Percentiles rank a stretch among this genome's conserved stretches.
Evolutionary conservation across 2,113 vertebrate genomes (phyloP).

Genomic region (Tamias sibiricus): DNA sequence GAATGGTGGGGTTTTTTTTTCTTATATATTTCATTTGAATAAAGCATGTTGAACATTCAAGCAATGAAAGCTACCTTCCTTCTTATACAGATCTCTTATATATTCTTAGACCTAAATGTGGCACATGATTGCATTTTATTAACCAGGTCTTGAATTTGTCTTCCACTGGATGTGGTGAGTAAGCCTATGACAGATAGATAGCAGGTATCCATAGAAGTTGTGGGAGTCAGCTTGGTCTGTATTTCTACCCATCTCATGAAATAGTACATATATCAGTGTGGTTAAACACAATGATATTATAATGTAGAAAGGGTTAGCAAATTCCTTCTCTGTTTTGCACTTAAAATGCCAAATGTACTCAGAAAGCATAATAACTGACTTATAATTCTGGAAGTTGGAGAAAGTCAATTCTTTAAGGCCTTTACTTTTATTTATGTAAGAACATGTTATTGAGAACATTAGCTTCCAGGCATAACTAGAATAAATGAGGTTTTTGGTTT

Average conservation of each 20-base stretch:
- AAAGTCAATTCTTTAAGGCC: slow-evolving; percentile 53
- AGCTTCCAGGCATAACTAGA: slow-evolving; percentile 63
- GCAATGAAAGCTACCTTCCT: neutral
- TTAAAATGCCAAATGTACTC: slow-evolving; percentile 59
- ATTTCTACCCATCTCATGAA: neutral
- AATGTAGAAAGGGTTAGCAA: slow-evolving; percentile 14
- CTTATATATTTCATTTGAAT: slow-evolving; percentile 39
- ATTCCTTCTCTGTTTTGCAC: slow-evolving; percentile 54
- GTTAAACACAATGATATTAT: neutral
- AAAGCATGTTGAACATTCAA: slow-evolving; percentile 25
- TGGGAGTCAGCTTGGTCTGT: slow-evolving; percentile 40
- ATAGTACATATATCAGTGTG: slow-evolving; percentile 46
- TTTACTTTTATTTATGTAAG: slow-evolving; percentile 57
- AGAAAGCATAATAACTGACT: slow-evolving; percentile 40
- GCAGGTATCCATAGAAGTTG: neutral
- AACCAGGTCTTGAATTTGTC: slow-evolving; percentile 44
- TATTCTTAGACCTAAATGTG: slow-evolving; percentile 13
- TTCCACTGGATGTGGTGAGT: slow-evolving; percentile 52
- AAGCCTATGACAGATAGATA: slow-evolving; percentile 21
- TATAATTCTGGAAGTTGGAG: slow-evolving; percentile 55
- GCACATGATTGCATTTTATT: slow-evolving; percentile 3
- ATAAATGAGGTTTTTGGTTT: slow-evolving; percentile 60
- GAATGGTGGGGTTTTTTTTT: neutral
- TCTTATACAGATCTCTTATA: neutral
- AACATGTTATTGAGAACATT: slow-evolving; percentile 62